Percentiles rank a stretch among this genome's conserved stretches.
phyloP scores from a whole-genome alignment of 2,113 vertebrate species.

The Collichthys lucidus region DNA sequence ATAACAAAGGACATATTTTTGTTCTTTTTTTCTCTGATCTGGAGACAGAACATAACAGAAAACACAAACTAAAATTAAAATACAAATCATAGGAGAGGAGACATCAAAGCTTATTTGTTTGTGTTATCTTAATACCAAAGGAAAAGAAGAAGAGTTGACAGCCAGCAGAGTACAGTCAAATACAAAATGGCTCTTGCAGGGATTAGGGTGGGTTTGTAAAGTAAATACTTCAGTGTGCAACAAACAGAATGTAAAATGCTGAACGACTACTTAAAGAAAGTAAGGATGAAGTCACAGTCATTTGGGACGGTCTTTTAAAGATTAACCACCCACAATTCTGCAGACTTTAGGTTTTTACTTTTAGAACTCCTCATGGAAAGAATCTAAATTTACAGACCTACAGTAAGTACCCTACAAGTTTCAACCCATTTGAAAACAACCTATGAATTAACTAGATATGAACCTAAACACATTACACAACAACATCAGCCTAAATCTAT shows the following conservation, averaged over 20 bases:
- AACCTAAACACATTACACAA: no score
- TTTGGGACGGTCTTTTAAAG: no score
- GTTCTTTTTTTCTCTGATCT: conserved; percentile 1
- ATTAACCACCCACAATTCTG: no score
- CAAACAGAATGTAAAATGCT: neutral
- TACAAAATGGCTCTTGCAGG: neutral
- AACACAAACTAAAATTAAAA: no score
- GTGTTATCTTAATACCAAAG: neutral
- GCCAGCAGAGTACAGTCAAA: neutral
- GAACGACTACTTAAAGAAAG: neutral
- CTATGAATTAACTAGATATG: no score
- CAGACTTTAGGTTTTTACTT: no score
- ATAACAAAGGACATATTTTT: neutral
- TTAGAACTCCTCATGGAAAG: no score
- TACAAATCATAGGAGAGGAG: neutral
- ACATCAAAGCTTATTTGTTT: neutral
- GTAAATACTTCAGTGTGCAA: neutral
- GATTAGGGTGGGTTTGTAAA: neutral
- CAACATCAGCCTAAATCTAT: no score
- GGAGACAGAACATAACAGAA: neutral
- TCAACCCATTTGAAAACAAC: no score
- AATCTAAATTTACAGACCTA: no score
- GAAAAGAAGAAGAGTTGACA: neutral
- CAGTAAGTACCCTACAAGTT: no score
- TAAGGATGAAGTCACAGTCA: no score